These are phyloP conservation scores for Poeciliopsis gracilis DNA, from an alignment of 2,797 vertebrate genomes.

Conservation along the genomic window DNA sequence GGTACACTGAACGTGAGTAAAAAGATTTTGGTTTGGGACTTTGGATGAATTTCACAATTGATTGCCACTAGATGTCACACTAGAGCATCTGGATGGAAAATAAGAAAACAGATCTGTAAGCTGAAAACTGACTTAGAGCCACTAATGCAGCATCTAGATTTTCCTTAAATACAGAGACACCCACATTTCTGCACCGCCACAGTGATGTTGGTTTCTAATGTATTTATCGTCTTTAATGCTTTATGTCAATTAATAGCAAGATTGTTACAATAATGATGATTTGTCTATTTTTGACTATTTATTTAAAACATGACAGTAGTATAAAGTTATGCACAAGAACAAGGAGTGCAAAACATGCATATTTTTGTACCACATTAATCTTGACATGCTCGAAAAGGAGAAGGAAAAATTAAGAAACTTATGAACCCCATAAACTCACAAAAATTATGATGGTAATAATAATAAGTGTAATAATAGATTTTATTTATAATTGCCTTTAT, in stretches of 20 bases:
- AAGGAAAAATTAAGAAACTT: too few relatives aligned
- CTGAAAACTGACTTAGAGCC: neutral
- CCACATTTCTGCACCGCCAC: neutral
- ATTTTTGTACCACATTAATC: too few relatives aligned
- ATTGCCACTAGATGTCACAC: neutral
- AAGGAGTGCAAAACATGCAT: too few relatives aligned
- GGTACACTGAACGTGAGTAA: conserved; percentile 86
- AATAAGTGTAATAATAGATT: too few relatives aligned
- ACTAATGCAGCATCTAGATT: neutral
- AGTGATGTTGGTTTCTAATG: neutral
- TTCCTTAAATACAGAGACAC: neutral
- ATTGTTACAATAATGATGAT: too few relatives aligned
- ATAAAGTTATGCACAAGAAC: too few relatives aligned
- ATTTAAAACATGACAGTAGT: too few relatives aligned
- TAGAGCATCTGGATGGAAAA: neutral
- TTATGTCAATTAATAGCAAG: neutral
- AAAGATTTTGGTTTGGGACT: neutral
- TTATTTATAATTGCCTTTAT: too few relatives aligned
- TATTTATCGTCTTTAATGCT: neutral
- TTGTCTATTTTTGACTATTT: too few relatives aligned
- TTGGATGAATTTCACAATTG: neutral
- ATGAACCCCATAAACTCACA: too few relatives aligned
- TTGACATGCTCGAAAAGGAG: too few relatives aligned
- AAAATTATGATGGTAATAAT: too few relatives aligned
- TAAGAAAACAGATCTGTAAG: neutral